phyloP scores from a whole-genome alignment of 2,797 vertebrate genomes.

The Acanthopagrus latus region DNA sequence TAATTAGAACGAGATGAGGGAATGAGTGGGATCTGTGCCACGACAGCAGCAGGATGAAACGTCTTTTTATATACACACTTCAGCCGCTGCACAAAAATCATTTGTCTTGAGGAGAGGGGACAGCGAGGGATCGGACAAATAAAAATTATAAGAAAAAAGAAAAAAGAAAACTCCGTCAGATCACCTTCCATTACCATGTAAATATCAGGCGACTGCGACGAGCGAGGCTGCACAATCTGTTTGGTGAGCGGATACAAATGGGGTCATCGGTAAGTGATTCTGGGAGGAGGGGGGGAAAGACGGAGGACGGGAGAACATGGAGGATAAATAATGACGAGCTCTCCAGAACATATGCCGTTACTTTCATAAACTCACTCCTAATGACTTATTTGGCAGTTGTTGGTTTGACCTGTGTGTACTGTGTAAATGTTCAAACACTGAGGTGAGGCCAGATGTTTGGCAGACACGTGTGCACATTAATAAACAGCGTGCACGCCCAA shows the following conservation, averaged over 20 bases:
- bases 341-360: constrained; percentile 66
- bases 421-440: constrained; percentile 75
- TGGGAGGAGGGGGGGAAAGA: constrained; percentile 4
- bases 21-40: constrained; percentile 66
- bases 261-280: constrained; percentile 69
- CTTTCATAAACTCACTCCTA: constrained; percentile 65
- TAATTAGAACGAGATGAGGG: constrained; percentile 78
- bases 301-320: constrained; percentile 56
- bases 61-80: constrained; percentile 43
- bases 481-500: constrained; percentile 60
- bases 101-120: constrained; percentile 40
- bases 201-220: constrained; percentile 51
- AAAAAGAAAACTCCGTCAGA: constrained; percentile 5
- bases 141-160: too few relatives aligned
- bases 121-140: constrained; percentile 14
- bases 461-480: constrained; percentile 68
- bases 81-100: constrained; percentile 10
- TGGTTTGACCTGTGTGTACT: constrained; percentile 77
- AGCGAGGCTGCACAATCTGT: constrained; percentile 38
- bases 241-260: constrained; percentile 52
- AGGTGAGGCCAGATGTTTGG: constrained; percentile 83
- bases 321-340: constrained; percentile 71
- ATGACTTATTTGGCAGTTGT: constrained; percentile 78
- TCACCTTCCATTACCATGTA: constrained; percentile 51
- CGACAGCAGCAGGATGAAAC: constrained; percentile 58